Percentiles rank a stretch among this genome's conserved stretches.
phyloP scores from a whole-genome alignment of 2,888 invertebrate genomes.

The Epsilonema sp. region DNA sequence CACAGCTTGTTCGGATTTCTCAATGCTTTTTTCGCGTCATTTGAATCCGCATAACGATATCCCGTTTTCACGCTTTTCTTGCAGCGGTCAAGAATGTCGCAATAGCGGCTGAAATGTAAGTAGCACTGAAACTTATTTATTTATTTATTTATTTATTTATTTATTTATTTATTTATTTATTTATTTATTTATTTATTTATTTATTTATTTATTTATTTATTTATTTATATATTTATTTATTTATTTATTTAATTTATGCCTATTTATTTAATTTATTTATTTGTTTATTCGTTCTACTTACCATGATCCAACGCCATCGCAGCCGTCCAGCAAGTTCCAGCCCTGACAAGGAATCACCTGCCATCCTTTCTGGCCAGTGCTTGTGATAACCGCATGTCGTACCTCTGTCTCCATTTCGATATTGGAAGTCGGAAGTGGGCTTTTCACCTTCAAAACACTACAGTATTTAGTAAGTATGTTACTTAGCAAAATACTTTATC shows the following conservation, averaged over 20 bases:
- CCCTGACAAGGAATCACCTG: slow-evolving; percentile 29
- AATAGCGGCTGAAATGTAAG: slow-evolving; percentile 21
- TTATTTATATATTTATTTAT: too few relatives aligned
- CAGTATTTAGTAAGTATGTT: too few relatives aligned
- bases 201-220: too few relatives aligned
- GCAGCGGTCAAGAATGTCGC: slow-evolving; percentile 27
- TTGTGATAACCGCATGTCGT: slow-evolving; percentile 24
- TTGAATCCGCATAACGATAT: slow-evolving; percentile 25
- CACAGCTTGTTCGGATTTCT: slow-evolving; percentile 19
- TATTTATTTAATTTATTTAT: too few relatives aligned
- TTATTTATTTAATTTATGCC: too few relatives aligned
- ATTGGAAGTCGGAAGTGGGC: neutral
- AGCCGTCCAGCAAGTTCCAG: slow-evolving; percentile 28
- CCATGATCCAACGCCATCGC: slow-evolving; percentile 29
- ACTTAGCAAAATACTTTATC: too few relatives aligned
- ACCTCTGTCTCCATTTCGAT: slow-evolving; percentile 4
- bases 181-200: too few relatives aligned
- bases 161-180: too few relatives aligned
- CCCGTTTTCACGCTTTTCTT: slow-evolving; percentile 25
- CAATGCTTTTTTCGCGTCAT: slow-evolving; percentile 20
- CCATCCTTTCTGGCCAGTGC: slow-evolving; percentile 25
- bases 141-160: too few relatives aligned
- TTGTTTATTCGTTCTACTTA: too few relatives aligned
- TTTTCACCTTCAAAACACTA: neutral
- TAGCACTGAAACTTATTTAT: too few relatives aligned